Base-by-base conservation (phyloP, 2,797 vertebrate genomes). In the Sparidentex hasta region DNA sequence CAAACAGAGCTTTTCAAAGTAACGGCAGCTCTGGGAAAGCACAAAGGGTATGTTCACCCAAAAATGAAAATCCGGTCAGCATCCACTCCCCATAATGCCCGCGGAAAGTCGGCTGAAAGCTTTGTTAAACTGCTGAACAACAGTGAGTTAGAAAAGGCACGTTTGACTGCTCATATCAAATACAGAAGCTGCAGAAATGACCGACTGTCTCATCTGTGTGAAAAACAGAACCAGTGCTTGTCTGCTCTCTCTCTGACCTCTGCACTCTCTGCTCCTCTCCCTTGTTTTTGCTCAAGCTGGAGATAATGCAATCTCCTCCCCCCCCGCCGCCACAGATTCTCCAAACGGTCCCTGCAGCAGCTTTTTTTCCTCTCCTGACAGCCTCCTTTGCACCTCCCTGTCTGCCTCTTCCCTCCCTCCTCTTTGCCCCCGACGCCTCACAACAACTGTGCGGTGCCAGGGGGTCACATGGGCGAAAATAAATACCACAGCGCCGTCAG, bases 341-440 rank as follows among this genome's bases (percentile, higher is more conserved):
- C 48, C 20, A 66, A 62, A 61, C 18, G 11, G 58, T 78, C 43
- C 1, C 66, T 0, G 18, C 70, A 18, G 23, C 43, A 63, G 65
- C 21, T 17, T 64, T 74, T 64, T 74, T 33, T 27, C 33, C 70
- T 56, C 61, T 72, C 65, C 27, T 7, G 1, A 56, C n/a, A 70
- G 17, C 51, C 85, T 85, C 66, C 33, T 48, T 46, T 9, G 46
- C 54, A 57, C 65, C 71, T 62, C 70, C 43, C 52, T 69, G 69
- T 86, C 64, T 76, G 58, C 78, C 81, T 86, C 78, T 73, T 65
- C 48, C 56, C 65, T 14, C 14, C 47, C 48, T 76, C 74, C 48
- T 69, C 59, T 84, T 76, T 82, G 61, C 62, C 75, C 74, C 71
- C 41, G 74, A 88, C 83, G 87, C 71, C 75, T 81, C 74, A 70